Evolutionary conservation across 2,797 vertebrate species (phyloP).

Genomic region (Staurois parvus): DNA sequence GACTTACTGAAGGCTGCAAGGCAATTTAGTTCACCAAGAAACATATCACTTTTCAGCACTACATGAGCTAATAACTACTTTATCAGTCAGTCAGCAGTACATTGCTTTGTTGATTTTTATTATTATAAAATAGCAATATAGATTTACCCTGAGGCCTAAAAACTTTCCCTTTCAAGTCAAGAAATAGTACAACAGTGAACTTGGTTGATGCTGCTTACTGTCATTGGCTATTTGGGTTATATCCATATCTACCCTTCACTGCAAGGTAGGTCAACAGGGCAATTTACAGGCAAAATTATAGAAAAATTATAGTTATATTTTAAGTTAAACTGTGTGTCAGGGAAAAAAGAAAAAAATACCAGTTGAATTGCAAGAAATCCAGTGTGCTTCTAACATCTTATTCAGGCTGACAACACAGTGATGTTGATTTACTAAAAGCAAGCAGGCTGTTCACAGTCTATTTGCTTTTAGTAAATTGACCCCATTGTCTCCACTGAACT

Average conservation of each 20-base stretch:
- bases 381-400: too few relatives aligned
- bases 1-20: conserved; percentile 7
- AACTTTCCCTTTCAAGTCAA: not conserved
- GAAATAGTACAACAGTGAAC: not conserved
- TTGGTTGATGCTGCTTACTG: too few relatives aligned
- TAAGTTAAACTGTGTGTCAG: too few relatives aligned
- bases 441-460: too few relatives aligned
- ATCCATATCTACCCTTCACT: not conserved
- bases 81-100: not conserved
- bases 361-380: too few relatives aligned
- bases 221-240: not conserved
- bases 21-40: conserved; percentile 22
- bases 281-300: not conserved
- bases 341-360: too few relatives aligned
- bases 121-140: not conserved
- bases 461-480: too few relatives aligned
- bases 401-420: too few relatives aligned
- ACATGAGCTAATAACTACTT: conserved; percentile 31
- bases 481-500: too few relatives aligned
- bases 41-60: conserved; percentile 39
- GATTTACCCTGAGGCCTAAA: not conserved
- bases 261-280: not conserved
- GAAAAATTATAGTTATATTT: not conserved
- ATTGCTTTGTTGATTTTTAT: not conserved
- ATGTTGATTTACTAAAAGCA: too few relatives aligned